Conservation (phyloP, 2,797 vertebrate species). For the Characodon lateralis region DNA sequence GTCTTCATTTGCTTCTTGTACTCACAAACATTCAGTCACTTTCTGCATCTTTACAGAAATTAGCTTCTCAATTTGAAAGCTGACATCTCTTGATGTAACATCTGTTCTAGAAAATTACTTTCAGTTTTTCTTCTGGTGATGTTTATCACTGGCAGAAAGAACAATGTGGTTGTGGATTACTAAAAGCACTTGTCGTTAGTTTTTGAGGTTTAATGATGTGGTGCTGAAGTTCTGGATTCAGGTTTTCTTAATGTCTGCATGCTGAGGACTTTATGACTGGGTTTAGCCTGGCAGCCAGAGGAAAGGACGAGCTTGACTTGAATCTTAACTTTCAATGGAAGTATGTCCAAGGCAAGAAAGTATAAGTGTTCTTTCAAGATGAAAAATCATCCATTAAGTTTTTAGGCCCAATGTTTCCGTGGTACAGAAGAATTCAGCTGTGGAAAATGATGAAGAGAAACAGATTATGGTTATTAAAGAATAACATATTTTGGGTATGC, state of each 20-base stretch:
- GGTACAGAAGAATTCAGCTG: slow-evolving; percentile 23
- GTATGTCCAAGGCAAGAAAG: slow-evolving; percentile 37
- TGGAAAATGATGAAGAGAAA: slow-evolving; percentile 27
- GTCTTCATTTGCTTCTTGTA: slow-evolving; percentile 20
- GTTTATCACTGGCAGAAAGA: slow-evolving; percentile 20
- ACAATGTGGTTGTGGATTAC: slow-evolving; percentile 1
- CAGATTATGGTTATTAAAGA: neutral
- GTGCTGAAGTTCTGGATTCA: slow-evolving; percentile 24
- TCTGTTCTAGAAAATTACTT: slow-evolving; percentile 20
- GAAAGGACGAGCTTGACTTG: slow-evolving; percentile 11
- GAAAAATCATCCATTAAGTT: slow-evolving; percentile 41
- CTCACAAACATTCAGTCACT: slow-evolving; percentile 18
- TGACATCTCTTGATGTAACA: slow-evolving; percentile 8
- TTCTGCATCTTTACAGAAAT: slow-evolving; percentile 24
- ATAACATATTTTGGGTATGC: neutral
- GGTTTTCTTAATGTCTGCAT: slow-evolving; percentile 56
- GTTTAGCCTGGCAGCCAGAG: slow-evolving; percentile 34
- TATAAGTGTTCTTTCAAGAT: slow-evolving; percentile 30
- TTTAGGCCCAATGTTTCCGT: slow-evolving; percentile 20
- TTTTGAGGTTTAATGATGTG: slow-evolving; percentile 24
- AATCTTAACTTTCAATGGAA: slow-evolving; percentile 8
- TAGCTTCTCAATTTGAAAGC: slow-evolving; percentile 14
- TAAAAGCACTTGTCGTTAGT: slow-evolving; percentile 32
- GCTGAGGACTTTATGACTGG: slow-evolving; percentile 47
- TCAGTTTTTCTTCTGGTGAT: slow-evolving; percentile 30